A percentile compares a stretch with the other conserved stretches of the same genome.
Evolutionary conservation across 2,888 invertebrate species (phyloP).

Genomic region (Nymphalis urticae): DNA sequence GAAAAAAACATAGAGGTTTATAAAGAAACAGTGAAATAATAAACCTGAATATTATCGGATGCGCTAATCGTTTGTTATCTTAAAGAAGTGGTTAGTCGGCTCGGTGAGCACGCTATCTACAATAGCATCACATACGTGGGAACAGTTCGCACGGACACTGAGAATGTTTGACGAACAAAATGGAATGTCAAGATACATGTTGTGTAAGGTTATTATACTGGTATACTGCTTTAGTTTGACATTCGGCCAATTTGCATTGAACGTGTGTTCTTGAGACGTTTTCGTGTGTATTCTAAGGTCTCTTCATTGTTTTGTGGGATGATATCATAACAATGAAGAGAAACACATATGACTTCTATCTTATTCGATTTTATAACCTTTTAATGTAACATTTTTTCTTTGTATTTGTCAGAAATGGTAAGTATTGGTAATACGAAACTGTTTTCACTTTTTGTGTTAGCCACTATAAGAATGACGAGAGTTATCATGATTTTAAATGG

Average conservation of each 20-base stretch:
- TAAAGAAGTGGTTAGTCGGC: conserved; percentile 56
- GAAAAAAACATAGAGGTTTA: not conserved
- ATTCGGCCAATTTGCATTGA: conserved; percentile 66
- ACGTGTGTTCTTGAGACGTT: conserved; percentile 58
- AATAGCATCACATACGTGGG: conserved; percentile 57
- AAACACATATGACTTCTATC: conserved; percentile 30
- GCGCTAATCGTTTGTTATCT: conserved; percentile 43
- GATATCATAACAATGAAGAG: conserved; percentile 35
- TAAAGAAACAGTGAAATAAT: conserved; percentile 16
- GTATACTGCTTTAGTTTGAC: conserved; percentile 53
- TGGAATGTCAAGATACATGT: conserved; percentile 78
- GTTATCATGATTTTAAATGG: not conserved
- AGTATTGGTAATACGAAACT: not conserved
- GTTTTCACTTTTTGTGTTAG: not conserved
- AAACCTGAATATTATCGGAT: conserved; percentile 32
- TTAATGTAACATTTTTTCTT: not conserved
- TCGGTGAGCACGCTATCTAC: conserved; percentile 55
- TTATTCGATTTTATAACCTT: conserved; percentile 10
- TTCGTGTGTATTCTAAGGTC: conserved; percentile 49
- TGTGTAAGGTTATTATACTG: conserved; percentile 56
- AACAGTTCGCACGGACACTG: conserved; percentile 66
- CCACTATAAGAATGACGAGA: not conserved
- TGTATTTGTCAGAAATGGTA: not conserved
- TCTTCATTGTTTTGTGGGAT: conserved; percentile 51
- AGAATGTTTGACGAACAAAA: conserved; percentile 70